Evolutionary conservation across 2,888 invertebrate genomes (phyloP).

Genomic region (Amphimallon solstitiale): DNA sequence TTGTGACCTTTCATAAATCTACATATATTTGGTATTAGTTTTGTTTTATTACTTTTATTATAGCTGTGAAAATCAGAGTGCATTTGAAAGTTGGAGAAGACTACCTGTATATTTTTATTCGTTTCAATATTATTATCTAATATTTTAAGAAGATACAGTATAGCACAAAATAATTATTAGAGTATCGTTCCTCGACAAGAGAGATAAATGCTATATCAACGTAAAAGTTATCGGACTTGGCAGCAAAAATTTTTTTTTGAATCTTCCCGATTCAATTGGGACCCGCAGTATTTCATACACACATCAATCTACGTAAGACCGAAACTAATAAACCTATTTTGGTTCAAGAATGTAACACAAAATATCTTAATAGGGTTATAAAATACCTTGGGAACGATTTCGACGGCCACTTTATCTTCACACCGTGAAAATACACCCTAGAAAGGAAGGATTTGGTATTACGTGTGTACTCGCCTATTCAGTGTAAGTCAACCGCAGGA

Average conservation of each 20-base stretch:
- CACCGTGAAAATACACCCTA: conserved; percentile 4
- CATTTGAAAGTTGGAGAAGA: too few relatives aligned
- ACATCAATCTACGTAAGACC: conserved; percentile 15
- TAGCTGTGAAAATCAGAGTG: too few relatives aligned
- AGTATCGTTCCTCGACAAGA: too few relatives aligned
- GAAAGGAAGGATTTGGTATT: conserved; percentile 29
- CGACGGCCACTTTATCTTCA: conserved; percentile 29
- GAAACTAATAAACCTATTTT: conserved; percentile 29
- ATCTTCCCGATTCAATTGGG: not conserved
- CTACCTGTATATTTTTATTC: too few relatives aligned
- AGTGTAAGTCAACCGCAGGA: conserved; percentile 32
- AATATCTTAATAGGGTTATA: conserved; percentile 23
- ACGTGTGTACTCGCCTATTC: conserved; percentile 27
- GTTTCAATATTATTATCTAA: too few relatives aligned
- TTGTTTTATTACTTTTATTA: too few relatives aligned
- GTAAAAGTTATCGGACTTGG: too few relatives aligned
- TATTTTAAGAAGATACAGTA: too few relatives aligned
- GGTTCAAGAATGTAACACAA: conserved; percentile 22
- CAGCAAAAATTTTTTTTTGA: conserved; percentile 9
- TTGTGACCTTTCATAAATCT: too few relatives aligned
- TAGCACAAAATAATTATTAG: too few relatives aligned
- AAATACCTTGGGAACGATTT: conserved; percentile 26
- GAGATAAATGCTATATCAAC: too few relatives aligned
- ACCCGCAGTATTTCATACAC: conserved; percentile 4
- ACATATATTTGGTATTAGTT: too few relatives aligned